phyloP scores from a whole-genome alignment of 1,140 invertebrate genomes.

The Acromyrmex echinatior region DNA sequence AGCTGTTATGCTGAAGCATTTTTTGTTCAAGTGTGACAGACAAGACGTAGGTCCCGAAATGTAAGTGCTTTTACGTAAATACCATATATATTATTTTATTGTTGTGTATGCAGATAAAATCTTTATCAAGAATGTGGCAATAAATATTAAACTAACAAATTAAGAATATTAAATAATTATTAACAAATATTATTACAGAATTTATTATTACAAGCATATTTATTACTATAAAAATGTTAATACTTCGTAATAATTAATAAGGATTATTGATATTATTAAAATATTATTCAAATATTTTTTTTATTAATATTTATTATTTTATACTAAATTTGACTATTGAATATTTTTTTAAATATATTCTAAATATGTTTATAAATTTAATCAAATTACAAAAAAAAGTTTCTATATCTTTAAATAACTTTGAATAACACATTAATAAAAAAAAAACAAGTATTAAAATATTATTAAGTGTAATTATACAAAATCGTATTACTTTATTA shows the following conservation, averaged over 20 bases:
- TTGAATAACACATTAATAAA: not conserved
- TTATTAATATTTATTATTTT: not conserved
- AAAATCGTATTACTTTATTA: not conserved
- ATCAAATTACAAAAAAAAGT: not conserved
- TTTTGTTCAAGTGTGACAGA: conserved; percentile 89
- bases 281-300: not conserved
- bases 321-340: not conserved
- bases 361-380: conserved; percentile 9
- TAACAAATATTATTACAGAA: too few relatives aligned
- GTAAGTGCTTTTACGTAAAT: conserved; percentile 82
- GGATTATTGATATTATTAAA: not conserved
- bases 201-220: not conserved
- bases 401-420: not conserved
- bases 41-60: conserved; percentile 86
- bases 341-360: not conserved
- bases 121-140: not conserved
- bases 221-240: not conserved
- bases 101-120: not conserved
- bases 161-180: not conserved
- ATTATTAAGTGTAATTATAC: not conserved
- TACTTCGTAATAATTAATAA: not conserved
- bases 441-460: not conserved
- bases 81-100: not conserved
- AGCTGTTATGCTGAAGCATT: conserved; percentile 90
- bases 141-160: not conserved